phyloP scores from a whole-genome alignment of 2,113 vertebrate genomes.

The Petrocephalus microphthalmus region DNA sequence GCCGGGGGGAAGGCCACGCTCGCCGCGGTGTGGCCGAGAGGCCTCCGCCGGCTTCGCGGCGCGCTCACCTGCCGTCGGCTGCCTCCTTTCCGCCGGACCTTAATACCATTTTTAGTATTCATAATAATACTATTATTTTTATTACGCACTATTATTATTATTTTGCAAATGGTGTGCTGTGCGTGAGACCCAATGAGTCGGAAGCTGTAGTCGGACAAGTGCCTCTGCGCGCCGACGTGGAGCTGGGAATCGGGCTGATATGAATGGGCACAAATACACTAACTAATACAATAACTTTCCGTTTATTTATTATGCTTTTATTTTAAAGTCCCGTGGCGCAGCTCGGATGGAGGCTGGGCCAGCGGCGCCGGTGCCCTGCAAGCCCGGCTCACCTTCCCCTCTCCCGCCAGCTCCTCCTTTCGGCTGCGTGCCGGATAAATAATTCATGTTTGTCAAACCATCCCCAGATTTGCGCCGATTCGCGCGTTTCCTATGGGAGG shows the following conservation, averaged over 20 bases:
- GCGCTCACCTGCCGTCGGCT: neutral
- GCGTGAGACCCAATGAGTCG: neutral
- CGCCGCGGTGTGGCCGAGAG: neutral
- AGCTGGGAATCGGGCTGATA: neutral
- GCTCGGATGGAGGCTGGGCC: too few species aligned
- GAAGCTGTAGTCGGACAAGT: neutral
- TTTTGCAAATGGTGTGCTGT: neutral
- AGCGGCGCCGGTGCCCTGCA: neutral
- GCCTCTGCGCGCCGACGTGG: neutral
- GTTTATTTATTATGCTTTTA: neutral
- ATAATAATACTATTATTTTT: too few species aligned
- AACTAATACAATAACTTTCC: too few species aligned
- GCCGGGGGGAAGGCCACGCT: neutral
- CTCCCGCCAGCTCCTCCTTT: neutral
- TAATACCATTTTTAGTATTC: neutral
- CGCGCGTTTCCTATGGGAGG: neutral
- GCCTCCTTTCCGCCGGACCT: neutral
- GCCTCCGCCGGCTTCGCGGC: neutral
- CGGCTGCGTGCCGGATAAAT: neutral
- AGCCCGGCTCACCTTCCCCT: neutral
- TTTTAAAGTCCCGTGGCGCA: neutral
- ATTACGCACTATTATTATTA: neutral
- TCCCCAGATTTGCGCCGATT: conserved; percentile 1
- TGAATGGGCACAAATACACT: too few species aligned
- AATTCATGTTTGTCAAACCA: neutral